phyloP scores from a whole-genome alignment of 2,113 vertebrate genomes.

The Catagonus wagneri region DNA sequence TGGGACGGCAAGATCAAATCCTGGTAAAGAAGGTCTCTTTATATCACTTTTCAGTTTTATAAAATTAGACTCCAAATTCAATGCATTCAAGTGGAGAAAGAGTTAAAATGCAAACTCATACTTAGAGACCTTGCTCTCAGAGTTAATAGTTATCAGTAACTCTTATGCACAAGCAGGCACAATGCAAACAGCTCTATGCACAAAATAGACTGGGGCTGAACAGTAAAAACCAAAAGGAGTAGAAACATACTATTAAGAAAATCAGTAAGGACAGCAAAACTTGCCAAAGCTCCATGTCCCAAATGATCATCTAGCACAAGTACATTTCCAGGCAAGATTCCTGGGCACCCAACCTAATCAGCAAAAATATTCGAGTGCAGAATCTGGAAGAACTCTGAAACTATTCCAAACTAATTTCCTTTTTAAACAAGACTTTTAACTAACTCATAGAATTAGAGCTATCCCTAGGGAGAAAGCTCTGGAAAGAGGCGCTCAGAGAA shows the following conservation, averaged over 20 bases:
- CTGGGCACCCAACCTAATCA: neutral
- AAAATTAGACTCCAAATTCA: slow-evolving; percentile 22
- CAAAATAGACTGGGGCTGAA: neutral
- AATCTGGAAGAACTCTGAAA: neutral
- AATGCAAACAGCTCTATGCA: neutral
- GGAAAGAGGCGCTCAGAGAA: neutral
- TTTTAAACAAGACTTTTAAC: neutral
- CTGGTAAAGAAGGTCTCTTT: neutral
- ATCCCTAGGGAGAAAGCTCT: neutral
- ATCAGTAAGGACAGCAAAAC: neutral
- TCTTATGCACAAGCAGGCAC: neutral
- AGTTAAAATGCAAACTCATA: neutral
- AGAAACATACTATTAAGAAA: neutral
- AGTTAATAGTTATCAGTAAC: neutral
- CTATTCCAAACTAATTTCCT: neutral
- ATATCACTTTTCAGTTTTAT: neutral
- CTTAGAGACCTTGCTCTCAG: neutral
- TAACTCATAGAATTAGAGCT: slow-evolving; percentile 3
- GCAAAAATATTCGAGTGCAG: neutral
- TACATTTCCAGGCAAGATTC: neutral
- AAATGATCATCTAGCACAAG: neutral
- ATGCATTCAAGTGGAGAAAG: neutral
- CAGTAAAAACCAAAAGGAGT: neutral
- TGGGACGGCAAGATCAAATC: neutral
- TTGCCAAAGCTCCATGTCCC: neutral